These are phyloP conservation scores for Tenthredo mesomela DNA, from an alignment of 2,888 invertebrate genomes.

Conservation along the genomic window DNA sequence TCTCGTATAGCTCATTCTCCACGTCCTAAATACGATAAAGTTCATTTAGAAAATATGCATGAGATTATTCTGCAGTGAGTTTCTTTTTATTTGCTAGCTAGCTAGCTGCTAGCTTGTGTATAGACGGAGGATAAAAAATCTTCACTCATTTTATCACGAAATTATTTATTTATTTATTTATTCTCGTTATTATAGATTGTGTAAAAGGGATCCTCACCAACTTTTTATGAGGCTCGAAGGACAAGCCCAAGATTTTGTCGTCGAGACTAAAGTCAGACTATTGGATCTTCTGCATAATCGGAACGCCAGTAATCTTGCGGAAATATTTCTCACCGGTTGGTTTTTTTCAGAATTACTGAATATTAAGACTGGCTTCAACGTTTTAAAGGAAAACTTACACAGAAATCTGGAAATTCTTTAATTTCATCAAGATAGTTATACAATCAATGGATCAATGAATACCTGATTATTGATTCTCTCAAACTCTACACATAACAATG, in stretches of 20 bases:
- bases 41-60: slow-evolving; percentile 70
- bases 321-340: slow-evolving; percentile 79
- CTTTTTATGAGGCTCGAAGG: slow-evolving; percentile 83
- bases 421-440: neutral
- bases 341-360: slow-evolving; percentile 24
- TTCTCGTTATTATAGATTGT: slow-evolving; percentile 75
- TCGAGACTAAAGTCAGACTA: slow-evolving; percentile 82
- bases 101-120: too few species aligned
- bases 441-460: neutral
- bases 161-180: neutral
- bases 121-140: neutral
- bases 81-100: neutral
- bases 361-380: neutral
- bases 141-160: neutral
- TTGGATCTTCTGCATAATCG: slow-evolving; percentile 79
- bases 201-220: slow-evolving; percentile 83
- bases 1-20: slow-evolving; percentile 62
- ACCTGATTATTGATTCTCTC: neutral
- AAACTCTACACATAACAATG: neutral
- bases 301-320: slow-evolving; percentile 79
- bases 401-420: neutral
- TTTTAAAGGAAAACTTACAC: neutral
- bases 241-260: slow-evolving; percentile 83
- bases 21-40: slow-evolving; percentile 63
- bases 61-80: slow-evolving; percentile 78